A percentile compares a stretch with the other conserved stretches of the same genome.
Evolutionary conservation across 2,113 vertebrate genomes (phyloP).

Genomic region (Chrysemys picta): DNA sequence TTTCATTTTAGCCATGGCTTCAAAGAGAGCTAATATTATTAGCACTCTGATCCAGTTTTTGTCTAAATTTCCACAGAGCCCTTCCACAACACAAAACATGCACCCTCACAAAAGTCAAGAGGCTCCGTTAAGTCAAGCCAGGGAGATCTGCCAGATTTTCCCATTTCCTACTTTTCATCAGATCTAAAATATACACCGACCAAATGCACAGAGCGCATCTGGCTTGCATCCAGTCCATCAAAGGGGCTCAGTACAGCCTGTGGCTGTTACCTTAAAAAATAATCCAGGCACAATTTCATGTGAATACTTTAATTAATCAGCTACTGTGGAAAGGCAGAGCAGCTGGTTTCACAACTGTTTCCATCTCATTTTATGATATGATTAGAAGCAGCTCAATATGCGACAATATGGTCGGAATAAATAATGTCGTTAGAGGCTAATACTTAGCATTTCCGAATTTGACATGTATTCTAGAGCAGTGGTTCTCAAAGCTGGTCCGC

Average conservation of each 20-base stretch:
- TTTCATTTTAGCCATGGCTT: conserved; percentile 9
- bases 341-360: neutral
- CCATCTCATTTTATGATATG: neutral
- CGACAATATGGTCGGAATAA: conserved; percentile 37
- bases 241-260: conserved; percentile 42
- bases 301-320: conserved; percentile 79
- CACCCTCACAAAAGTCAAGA: conserved; percentile 69
- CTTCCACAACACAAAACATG: conserved; percentile 58
- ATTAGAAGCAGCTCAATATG: conserved; percentile 19
- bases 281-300: conserved; percentile 59
- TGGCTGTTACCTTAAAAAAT: conserved; percentile 71
- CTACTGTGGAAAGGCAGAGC: conserved; percentile 63
- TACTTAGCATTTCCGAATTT: neutral
- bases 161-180: conserved; percentile 80
- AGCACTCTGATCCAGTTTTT: conserved; percentile 16
- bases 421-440: neutral
- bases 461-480: neutral
- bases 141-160: conserved; percentile 72
- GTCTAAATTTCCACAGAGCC: conserved; percentile 66
- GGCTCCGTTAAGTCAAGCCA: conserved; percentile 73
- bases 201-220: conserved; percentile 65
- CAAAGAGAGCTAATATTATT: conserved; percentile 32
- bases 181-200: conserved; percentile 66
- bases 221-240: conserved; percentile 75
- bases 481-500: too few relatives aligned